Percentiles rank a stretch among this genome's conserved stretches.
Conservation (phyloP, 2,888 invertebrate genomes). For the Archips xylosteana region DNA sequence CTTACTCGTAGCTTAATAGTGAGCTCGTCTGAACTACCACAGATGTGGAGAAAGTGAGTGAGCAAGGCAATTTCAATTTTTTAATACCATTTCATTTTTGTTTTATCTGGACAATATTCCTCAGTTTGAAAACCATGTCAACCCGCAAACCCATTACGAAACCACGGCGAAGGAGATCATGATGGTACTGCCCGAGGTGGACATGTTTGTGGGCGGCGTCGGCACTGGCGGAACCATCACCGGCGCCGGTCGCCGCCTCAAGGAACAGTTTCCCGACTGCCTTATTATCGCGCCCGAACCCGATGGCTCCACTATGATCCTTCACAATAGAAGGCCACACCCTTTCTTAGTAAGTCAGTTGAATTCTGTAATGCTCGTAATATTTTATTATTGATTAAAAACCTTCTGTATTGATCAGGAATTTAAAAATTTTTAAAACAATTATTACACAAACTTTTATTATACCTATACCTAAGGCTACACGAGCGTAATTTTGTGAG, state of each 20-base stretch:
- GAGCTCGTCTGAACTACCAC: no score
- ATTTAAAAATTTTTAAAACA: no score
- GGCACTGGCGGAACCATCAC: constrained; percentile 97
- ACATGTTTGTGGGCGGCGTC: constrained; percentile 92
- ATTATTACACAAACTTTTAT: no score
- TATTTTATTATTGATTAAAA: no score
- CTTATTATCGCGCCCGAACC: constrained; percentile 94
- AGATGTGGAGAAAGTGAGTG: no score
- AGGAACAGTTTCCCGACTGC: constrained; percentile 90
- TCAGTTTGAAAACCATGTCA: constrained; percentile 95
- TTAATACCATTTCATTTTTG: no score
- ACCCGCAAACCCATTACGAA: constrained; percentile 97
- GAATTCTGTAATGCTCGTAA: no score
- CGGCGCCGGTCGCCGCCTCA: constrained; percentile 94
- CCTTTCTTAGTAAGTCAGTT: constrained; percentile 52
- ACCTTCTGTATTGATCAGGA: no score
- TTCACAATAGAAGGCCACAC: constrained; percentile 49
- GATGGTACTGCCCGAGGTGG: constrained; percentile 87
- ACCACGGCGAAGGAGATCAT: constrained; percentile 96
- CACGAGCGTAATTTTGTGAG: no score
- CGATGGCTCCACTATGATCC: constrained; percentile 88
- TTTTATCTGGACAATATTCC: not conserved
- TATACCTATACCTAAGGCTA: no score
- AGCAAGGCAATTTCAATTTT: not conserved
- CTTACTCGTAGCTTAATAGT: no score